Percentiles rank a stretch among this genome's conserved stretches.
phyloP scores from a whole-genome alignment of 2,888 invertebrate genomes.

The Salpingus planirostris region DNA sequence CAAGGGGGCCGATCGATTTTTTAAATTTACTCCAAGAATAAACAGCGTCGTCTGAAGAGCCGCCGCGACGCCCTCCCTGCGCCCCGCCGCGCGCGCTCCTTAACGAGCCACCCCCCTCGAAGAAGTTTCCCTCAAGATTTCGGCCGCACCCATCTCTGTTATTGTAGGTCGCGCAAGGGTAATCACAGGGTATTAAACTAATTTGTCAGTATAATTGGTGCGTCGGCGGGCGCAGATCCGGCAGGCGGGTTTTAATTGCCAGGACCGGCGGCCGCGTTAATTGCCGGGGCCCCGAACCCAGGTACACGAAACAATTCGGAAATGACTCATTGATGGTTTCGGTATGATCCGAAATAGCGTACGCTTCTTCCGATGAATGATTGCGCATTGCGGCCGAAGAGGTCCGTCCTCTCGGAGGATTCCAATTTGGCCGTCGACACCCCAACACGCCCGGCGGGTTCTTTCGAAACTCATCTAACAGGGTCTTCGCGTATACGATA shows the following conservation, averaged over 20 bases:
- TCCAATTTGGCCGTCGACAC: constrained; percentile 13
- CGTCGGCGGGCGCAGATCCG: constrained; percentile 33
- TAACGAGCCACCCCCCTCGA: neutral
- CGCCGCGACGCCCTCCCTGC: neutral
- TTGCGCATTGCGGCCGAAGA: too few relatives aligned
- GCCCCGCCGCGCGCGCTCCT: neutral
- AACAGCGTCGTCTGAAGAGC: constrained; percentile 29
- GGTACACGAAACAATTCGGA: constrained; percentile 18
- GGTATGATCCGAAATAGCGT: too few relatives aligned
- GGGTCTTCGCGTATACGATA: neutral
- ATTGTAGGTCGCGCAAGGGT: constrained; percentile 21
- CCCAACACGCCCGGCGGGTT: constrained; percentile 5
- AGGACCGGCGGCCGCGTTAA: constrained; percentile 36
- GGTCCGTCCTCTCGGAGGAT: too few relatives aligned
- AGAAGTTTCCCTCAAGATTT: neutral
- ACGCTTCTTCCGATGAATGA: too few relatives aligned
- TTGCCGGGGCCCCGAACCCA: constrained; percentile 23
- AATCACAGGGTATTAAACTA: constrained; percentile 37
- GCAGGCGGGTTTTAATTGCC: constrained; percentile 39
- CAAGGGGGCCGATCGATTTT: constrained; percentile 44
- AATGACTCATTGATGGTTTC: too few relatives aligned
- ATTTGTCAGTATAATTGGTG: constrained; percentile 40
- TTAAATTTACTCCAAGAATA: constrained; percentile 44
- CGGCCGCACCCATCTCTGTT: too few relatives aligned
- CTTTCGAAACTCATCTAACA: too few relatives aligned